These are phyloP conservation scores for Notodonta dromedarius DNA, from an alignment of 2,888 invertebrate genomes.

Conservation along the genomic window DNA sequence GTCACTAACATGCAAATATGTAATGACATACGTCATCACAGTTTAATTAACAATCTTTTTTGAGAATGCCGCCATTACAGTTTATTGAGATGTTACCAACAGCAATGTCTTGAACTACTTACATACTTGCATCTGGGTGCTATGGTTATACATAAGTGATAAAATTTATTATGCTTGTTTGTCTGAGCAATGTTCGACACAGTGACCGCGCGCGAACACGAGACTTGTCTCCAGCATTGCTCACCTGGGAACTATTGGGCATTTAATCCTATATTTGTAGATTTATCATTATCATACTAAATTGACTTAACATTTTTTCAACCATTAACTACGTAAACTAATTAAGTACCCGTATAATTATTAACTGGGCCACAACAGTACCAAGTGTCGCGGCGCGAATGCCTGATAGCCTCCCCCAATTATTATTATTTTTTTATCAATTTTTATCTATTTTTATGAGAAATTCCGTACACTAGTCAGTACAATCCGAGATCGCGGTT, in stretches of 20 bases:
- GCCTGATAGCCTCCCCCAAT: constrained; percentile 80
- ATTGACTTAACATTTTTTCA: constrained; percentile 82
- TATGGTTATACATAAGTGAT: constrained; percentile 83
- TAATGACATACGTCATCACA: constrained; percentile 78
- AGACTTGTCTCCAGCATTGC: constrained; percentile 65
- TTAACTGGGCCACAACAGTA: constrained; percentile 76
- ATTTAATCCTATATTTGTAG: constrained; percentile 84
- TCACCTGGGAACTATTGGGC: constrained; percentile 84
- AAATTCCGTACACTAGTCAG: constrained; percentile 71
- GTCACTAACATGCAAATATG: constrained; percentile 85
- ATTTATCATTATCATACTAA: constrained; percentile 83
- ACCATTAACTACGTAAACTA: constrained; percentile 84
- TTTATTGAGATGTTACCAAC: constrained; percentile 54
- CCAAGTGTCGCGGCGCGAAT: constrained; percentile 79
- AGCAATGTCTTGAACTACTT: constrained; percentile 76
- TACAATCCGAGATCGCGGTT: constrained; percentile 76
- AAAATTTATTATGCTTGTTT: constrained; percentile 80
- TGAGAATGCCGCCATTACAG: constrained; percentile 75
- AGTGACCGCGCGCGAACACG: constrained; percentile 28
- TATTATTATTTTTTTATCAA: constrained; percentile 57
- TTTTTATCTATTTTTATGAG: constrained; percentile 66
- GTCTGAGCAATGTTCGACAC: constrained; percentile 69
- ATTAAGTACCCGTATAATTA: constrained; percentile 77
- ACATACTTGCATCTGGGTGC: constrained; percentile 84
- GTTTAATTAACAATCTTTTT: constrained; percentile 70